Base-by-base conservation (phyloP, 2,888 invertebrate genomes). In the Andrena chrysosceles region DNA sequence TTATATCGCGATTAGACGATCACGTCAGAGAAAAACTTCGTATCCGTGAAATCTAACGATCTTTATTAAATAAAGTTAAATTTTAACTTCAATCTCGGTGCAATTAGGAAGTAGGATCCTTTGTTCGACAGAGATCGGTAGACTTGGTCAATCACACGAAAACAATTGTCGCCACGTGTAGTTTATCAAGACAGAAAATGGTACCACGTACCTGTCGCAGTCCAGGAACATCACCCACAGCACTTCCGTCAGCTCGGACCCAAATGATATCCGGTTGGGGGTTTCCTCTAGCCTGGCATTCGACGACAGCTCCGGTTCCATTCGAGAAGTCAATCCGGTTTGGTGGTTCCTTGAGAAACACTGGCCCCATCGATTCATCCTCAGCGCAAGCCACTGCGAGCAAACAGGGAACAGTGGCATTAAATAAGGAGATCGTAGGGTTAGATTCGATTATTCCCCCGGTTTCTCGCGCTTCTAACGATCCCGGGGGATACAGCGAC, bases 241-340 rank as follows among this genome's bases (percentile, higher is more conserved):
- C 97, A 79, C 97, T 97, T 78, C 98, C 98, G 94, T 98, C 98
- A 88, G 97, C 96, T 90, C 98, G 96, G 71, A 98, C 97, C 99
- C 99, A 99, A 92, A 98, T 98, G 88, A 99, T 97, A 94, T 98
- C 97, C 74, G 98, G 98, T 87, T 97, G 96, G 29, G 99, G 99
- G 90, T 97, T 97, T 87, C 98, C 99, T 91, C 97, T 96, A 16
- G 98, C 98, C 88, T 98, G 97, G 94, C 99, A 99, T 94, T 98
- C 98, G 82, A 99, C 97, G 90, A 97, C 97, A 82, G 98, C 97
- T 91, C 98, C 98, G 78, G 98, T 98, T 88, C 98, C 98, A 94
- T 99, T 99, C 88, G 98, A 98, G 94, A 99, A 98, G 94, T 98
- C 98, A 88, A 99, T 96, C 90, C 98, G 96, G 94, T 98, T 98